phyloP scores from a whole-genome alignment of 2,113 vertebrate genomes.

The Caranx melampygus region DNA sequence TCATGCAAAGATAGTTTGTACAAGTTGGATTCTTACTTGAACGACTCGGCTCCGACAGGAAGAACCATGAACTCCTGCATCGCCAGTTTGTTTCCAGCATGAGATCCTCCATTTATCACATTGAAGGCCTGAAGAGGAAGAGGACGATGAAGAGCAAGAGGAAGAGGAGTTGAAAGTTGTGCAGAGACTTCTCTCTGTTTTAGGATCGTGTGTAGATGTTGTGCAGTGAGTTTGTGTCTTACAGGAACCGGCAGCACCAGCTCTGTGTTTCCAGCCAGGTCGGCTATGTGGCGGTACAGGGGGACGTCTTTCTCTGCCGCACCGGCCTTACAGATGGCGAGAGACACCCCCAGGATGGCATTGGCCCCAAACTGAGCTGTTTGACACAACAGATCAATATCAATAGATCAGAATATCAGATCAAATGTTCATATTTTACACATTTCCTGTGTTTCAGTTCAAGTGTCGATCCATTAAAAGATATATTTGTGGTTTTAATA shows the following conservation, averaged over 20 bases:
- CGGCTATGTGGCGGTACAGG: constrained; percentile 95
- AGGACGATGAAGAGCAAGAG: no score
- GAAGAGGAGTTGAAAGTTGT: background rate
- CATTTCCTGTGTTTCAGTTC: no score
- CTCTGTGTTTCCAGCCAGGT: constrained; percentile 94
- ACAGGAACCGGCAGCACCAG: constrained; percentile 96
- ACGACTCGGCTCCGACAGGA: constrained; percentile 94
- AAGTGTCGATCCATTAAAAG: no score
- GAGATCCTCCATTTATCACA: constrained; percentile 95
- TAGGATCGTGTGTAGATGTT: background rate
- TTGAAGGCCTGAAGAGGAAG: constrained; percentile 89
- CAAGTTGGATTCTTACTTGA: constrained; percentile 74
- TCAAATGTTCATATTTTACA: no score
- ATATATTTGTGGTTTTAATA: no score
- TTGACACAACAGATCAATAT: background rate
- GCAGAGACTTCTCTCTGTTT: no score
- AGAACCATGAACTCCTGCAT: constrained; percentile 99
- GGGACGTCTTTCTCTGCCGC: constrained; percentile 92
- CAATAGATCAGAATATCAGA: no score
- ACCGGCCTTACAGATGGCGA: constrained; percentile 94
- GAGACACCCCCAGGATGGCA: constrained; percentile 93
- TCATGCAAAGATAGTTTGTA: background rate
- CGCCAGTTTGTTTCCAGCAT: constrained; percentile 95
- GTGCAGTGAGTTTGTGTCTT: constrained; percentile 64
- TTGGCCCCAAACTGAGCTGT: constrained; percentile 95